Percentiles rank a stretch among this genome's conserved stretches.
Conservation (phyloP, 2,888 invertebrate species). For the Pachliopta kotzebuea region DNA sequence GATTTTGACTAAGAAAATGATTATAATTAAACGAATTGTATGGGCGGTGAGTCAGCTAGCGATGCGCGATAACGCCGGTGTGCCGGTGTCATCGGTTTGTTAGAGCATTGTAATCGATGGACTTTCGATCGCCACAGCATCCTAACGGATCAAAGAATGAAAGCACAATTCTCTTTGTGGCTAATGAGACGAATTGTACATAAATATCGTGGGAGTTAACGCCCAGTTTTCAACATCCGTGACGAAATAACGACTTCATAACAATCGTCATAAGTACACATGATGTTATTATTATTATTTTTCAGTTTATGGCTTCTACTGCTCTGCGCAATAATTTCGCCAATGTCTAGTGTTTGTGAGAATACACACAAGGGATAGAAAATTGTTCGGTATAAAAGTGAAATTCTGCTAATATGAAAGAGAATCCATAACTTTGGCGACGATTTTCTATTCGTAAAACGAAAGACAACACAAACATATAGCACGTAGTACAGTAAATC, state of each 20-base stretch:
- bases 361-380: too few relatives aligned
- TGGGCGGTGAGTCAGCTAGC: conserved; percentile 66
- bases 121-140: conserved; percentile 63
- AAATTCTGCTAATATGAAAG: too few relatives aligned
- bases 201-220: conserved; percentile 54
- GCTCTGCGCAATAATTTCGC: too few relatives aligned
- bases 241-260: not conserved
- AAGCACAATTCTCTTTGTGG: conserved; percentile 63
- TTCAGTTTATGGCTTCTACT: too few relatives aligned
- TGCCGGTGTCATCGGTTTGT: conserved; percentile 59
- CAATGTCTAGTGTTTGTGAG: too few relatives aligned
- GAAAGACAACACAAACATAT: too few relatives aligned
- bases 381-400: too few relatives aligned
- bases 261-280: not conserved
- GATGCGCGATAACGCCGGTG: conserved; percentile 60
- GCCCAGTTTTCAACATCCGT: conserved; percentile 34
- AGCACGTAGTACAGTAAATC: too few relatives aligned
- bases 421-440: too few relatives aligned
- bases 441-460: too few relatives aligned
- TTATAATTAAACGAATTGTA: conserved; percentile 73
- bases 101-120: conserved; percentile 58
- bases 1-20: conserved; percentile 68
- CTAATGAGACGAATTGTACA: conserved; percentile 67
- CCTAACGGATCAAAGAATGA: conserved; percentile 55
- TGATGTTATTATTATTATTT: too few relatives aligned